Base-by-base conservation (phyloP, 2,888 invertebrate genomes). In the Drosophila affinis region DNA sequence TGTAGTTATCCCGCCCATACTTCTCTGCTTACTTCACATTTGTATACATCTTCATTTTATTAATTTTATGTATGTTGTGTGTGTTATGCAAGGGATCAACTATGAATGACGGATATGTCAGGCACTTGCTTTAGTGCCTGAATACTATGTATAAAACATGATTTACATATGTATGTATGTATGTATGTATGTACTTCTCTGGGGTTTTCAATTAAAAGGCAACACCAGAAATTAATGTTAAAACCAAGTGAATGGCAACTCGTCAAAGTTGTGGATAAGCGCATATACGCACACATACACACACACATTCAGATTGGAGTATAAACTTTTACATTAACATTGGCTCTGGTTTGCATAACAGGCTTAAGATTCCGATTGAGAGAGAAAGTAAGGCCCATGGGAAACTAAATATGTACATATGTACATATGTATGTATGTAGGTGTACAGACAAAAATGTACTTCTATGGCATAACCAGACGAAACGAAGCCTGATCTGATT, bases 171-270 rank as follows among this genome's bases (percentile, higher is more conserved):
- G 24, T 24, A 24, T 21, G 21, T 21, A 21, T 3, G 3, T 21
- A 21, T 21, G 21, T 21, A 21, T 21, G 21, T 21, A 21, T 21
- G 21, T 21, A 21, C 21, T 21, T 21, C 21, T 39, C 39, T 39
- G 39, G 88, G 88, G 67, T 63, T 75, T 80, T 29, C 12, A 52
- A 51, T 65, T 65, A 67, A 71, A 58, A 67, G 57, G 29, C 57
- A 54, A 75, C 32, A 24, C 17, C 34, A 32, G 45, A 53, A 53
- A 29, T 39, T 45, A 76, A 69, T 75, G 57, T 68, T 72, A 72
- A 68, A 70, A 65, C 55, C 68, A 63, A 84, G 82, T 83, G 87
- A 88, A 84, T 70, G 87, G 82, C 74, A 73, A 80, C 62, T 69
- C 84, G 76, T 72, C 76, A 75, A 75, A 62, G 59, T 71, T 62